Evolutionary conservation across 2,797 vertebrate genomes (phyloP).

Genomic region (Mallotus villosus): DNA sequence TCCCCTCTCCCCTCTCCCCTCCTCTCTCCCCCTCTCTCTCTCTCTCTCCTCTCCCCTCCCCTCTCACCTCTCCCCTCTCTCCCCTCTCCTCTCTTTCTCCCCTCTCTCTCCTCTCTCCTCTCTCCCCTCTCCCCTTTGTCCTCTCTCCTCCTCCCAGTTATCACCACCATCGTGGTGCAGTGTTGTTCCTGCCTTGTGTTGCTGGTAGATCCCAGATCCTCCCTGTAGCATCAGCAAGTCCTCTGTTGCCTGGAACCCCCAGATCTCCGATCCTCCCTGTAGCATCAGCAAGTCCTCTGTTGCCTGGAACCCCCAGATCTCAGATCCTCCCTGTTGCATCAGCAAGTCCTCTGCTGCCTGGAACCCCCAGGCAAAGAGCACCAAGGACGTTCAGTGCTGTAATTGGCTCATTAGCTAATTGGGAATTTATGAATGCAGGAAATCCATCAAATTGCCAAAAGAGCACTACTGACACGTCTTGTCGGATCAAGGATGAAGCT

Average conservation of each 20-base stretch:
- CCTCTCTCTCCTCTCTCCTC: too few species aligned
- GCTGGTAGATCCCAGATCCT: too few species aligned
- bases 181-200: background rate
- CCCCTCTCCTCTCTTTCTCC: too few species aligned
- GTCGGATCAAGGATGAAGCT: conserved; percentile 17
- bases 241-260: background rate
- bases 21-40: background rate
- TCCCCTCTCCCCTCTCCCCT: background rate
- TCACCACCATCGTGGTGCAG: background rate
- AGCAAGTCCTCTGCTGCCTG: background rate
- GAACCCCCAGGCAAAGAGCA: background rate
- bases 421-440: conserved; percentile 3
- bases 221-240: background rate
- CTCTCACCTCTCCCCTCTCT: background rate
- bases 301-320: too few species aligned
- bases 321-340: background rate
- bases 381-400: conserved; percentile 10
- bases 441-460: conserved; percentile 8
- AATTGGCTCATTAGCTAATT: conserved; percentile 25
- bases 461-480: conserved; percentile 12
- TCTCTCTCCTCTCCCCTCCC: background rate
- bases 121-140: too few species aligned
- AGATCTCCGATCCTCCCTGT: background rate
- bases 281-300: background rate
- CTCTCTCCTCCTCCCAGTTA: background rate